A percentile compares a stretch with the other conserved stretches of the same genome.
Conservation (phyloP, 2,797 vertebrate species). For the Acanthopagrus latus region DNA sequence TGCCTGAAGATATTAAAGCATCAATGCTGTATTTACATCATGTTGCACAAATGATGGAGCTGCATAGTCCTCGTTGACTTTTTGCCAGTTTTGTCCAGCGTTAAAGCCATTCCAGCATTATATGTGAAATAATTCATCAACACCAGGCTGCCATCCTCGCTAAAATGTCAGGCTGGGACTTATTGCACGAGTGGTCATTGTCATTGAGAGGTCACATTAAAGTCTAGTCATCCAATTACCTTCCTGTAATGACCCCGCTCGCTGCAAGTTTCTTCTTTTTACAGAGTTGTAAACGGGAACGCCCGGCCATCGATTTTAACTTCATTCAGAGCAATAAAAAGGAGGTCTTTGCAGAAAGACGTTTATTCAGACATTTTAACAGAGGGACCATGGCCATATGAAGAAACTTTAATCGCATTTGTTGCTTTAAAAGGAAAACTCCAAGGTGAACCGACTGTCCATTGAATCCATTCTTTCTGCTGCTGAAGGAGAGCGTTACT, state of each 20-base stretch:
- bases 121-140: constrained; percentile 62
- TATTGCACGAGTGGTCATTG: constrained; percentile 52
- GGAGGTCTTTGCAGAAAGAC: constrained; percentile 20
- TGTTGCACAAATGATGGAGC: no score
- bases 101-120: constrained; percentile 25
- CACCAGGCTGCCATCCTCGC: constrained; percentile 37
- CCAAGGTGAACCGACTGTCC: constrained; percentile 26
- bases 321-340: constrained; percentile 54
- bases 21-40: no score
- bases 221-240: constrained; percentile 64
- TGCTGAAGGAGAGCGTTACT: constrained; percentile 25
- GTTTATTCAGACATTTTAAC: constrained; percentile 55
- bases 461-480: constrained; percentile 18
- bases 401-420: constrained; percentile 26
- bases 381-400: constrained; percentile 23
- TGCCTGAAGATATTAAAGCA: no score
- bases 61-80: constrained; percentile 8
- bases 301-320: constrained; percentile 38
- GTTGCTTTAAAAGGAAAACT: constrained; percentile 32
- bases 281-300: constrained; percentile 65
- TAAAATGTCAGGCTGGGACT: constrained; percentile 62
- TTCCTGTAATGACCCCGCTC: constrained; percentile 56
- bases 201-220: constrained; percentile 70
- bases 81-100: constrained; percentile 17
- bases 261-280: constrained; percentile 52